Evolutionary conservation across 2,797 vertebrate species (phyloP), one percentile per base, ranked within the genome.

Genomic region (Lithobates sylvaticus): DNA sequence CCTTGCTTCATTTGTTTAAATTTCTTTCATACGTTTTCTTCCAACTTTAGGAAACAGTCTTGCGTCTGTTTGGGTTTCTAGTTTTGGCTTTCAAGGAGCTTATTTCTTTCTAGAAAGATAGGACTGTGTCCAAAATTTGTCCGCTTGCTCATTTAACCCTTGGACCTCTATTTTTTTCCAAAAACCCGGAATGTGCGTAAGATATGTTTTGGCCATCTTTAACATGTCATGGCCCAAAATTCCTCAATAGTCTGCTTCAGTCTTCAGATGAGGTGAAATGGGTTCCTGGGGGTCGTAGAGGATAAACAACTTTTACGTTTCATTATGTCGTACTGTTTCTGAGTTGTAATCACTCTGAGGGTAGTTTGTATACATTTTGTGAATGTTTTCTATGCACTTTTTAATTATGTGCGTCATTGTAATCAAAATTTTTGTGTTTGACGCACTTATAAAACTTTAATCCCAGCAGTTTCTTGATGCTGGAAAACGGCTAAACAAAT

Each of bases 91-190:
- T 87, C 23, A 83, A 77, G 58, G 54, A 81, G 86, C 72, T 84
- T 86, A 61, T 64, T 88, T 18, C 68, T 85, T 83, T 88, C 89
- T 84, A 68, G 79, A 70, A 68, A 87, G 79, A 77, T 85, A 79
- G 78, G 76, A 50, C 80, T 70, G 64, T 78, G 6, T 75, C 84
- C 78, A 88, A 18, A 15, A 64, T 78, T 87, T 44, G 23, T 84
- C 87, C 65, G 34, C n/a, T 61, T 54, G 58, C 78, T 81, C 73
- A 65, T 47, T 72, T 72, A 78, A 77, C 74, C 73, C 73, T 34
- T 73, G 16, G 70, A 85, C 68, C 76, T 65, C 83, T 65, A 10
- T 16, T 29, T 78, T n/a, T 16, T 32, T 72, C 76, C 68, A 84
- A 84, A 76, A 84, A 58, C 15, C 50, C n/a, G 9, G 29, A 39